These are phyloP conservation scores for Lottia scabra DNA, from an alignment of 2,888 invertebrate genomes.

Conservation along the genomic window DNA sequence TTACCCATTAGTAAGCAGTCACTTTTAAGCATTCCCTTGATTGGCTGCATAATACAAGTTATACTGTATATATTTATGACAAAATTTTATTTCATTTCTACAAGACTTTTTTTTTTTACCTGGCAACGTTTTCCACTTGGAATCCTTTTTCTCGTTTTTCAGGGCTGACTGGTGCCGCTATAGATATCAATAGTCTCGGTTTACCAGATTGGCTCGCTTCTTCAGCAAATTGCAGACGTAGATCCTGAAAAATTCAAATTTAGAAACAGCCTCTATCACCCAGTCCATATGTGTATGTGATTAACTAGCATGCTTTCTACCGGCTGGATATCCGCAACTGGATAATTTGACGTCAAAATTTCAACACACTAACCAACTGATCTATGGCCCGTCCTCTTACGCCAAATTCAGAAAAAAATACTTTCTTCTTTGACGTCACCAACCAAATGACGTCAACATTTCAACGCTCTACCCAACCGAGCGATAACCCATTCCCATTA, in stretches of 20 bases:
- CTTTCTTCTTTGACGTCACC: neutral
- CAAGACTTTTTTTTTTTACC: conserved; percentile 42
- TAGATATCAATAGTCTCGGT: conserved; percentile 45
- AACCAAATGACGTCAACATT: neutral
- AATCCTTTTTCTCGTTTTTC: conserved; percentile 48
- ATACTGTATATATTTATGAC: no score
- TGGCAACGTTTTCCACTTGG: conserved; percentile 48
- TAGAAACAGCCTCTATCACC: no score
- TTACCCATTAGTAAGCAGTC: no score
- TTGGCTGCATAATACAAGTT: no score
- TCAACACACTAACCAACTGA: no score
- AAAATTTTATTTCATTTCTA: neutral
- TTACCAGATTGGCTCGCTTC: conserved; percentile 36
- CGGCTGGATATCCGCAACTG: no score
- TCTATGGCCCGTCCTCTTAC: no score
- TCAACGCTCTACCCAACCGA: neutral
- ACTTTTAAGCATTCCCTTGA: no score
- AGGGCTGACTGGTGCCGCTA: conserved; percentile 55
- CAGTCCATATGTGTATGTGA: no score
- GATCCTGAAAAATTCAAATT: conserved; percentile 30
- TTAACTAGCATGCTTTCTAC: no score
- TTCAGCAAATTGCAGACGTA: conserved; percentile 45
- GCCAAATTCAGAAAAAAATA: no score
- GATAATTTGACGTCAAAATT: no score
- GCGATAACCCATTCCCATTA: neutral